Conservation (phyloP, 2,888 invertebrate species). For the Mimas tiliae region DNA sequence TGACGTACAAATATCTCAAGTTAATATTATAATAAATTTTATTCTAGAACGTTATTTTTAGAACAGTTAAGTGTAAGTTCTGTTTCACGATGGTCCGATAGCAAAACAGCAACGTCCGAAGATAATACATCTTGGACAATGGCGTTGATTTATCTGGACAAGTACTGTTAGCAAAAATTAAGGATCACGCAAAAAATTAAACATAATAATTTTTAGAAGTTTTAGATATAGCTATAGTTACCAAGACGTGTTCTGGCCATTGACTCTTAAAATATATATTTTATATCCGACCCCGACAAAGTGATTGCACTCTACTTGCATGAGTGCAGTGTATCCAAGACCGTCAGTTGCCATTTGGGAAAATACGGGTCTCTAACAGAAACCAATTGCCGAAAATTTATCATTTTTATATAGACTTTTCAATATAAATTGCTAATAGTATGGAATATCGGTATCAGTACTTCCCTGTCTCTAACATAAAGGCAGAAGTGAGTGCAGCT, state of each 20-base stretch:
- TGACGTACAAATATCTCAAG: background rate
- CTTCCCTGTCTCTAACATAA: too few relatives aligned
- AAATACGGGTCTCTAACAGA: too few relatives aligned
- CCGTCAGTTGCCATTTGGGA: too few relatives aligned
- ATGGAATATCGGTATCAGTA: too few relatives aligned
- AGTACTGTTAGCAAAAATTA: slow-evolving; percentile 41
- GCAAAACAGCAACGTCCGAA: slow-evolving; percentile 35
- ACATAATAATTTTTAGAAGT: background rate
- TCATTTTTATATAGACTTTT: too few relatives aligned
- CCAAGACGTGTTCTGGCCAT: slow-evolving; percentile 1
- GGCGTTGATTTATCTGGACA: slow-evolving; percentile 41
- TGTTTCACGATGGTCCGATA: background rate
- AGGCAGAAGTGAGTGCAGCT: too few relatives aligned
- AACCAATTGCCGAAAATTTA: too few relatives aligned
- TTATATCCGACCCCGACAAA: too few relatives aligned
- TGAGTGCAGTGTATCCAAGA: too few relatives aligned
- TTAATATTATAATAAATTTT: background rate
- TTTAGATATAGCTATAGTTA: background rate
- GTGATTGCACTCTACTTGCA: too few relatives aligned
- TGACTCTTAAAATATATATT: background rate
- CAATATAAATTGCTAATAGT: too few relatives aligned
- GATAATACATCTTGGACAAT: slow-evolving; percentile 39
- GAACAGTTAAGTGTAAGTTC: slow-evolving; percentile 3
- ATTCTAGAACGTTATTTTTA: background rate
- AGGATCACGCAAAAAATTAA: slow-evolving; percentile 22